These are phyloP conservation scores for Erpetoichthys calabaricus DNA, from an alignment of 2,797 vertebrate genomes.

Conservation along the genomic window DNA sequence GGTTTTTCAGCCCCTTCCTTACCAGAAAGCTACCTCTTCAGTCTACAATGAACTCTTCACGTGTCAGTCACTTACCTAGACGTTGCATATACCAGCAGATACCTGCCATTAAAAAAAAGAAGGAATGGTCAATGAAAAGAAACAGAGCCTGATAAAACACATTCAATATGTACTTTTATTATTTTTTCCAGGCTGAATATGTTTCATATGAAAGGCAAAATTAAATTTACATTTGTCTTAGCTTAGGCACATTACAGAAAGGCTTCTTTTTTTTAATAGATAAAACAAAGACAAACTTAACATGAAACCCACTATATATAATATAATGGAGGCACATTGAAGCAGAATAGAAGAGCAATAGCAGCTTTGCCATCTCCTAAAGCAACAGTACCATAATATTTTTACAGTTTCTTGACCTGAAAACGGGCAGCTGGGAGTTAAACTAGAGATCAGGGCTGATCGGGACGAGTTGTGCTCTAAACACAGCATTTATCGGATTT, in stretches of 20 bases:
- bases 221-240: slow-evolving; percentile 40
- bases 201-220: slow-evolving; percentile 66
- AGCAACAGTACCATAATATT: background rate
- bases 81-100: no score
- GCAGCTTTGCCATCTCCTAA: slow-evolving; percentile 13
- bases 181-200: slow-evolving; percentile 61
- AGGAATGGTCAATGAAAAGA: no score
- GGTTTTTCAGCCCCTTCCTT: no score
- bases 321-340: slow-evolving; percentile 30
- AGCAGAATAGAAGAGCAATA: slow-evolving; percentile 21
- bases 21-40: no score
- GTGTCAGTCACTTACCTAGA: no score
- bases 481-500: no score
- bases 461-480: no score
- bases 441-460: no score
- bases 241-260: slow-evolving; percentile 69
- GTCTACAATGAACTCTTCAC: no score
- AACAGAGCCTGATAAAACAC: background rate
- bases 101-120: no score
- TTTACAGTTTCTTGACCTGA: no score
- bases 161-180: slow-evolving; percentile 64
- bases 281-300: slow-evolving; percentile 23
- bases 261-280: slow-evolving; percentile 43
- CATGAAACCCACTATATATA: slow-evolving; percentile 26
- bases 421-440: no score